These are phyloP conservation scores for Sylvilagus bachmani DNA, from an alignment of 2,113 vertebrate genomes.

Conservation along the genomic window DNA sequence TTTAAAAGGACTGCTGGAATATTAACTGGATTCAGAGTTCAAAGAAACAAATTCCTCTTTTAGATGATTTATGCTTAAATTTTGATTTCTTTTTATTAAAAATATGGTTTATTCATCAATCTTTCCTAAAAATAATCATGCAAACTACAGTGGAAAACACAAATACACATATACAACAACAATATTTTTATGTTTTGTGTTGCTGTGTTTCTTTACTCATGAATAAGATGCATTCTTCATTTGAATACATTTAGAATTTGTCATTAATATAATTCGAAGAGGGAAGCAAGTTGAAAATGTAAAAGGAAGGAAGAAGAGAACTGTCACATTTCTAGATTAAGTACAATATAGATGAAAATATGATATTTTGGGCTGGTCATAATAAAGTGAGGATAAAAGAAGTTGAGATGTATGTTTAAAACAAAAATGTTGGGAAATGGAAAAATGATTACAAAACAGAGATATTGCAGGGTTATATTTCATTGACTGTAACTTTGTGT, in stretches of 20 bases:
- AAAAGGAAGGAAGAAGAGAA: background rate
- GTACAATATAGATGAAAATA: slow-evolving; percentile 20
- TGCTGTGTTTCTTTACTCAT: background rate
- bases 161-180: background rate
- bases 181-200: background rate
- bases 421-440: background rate
- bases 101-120: background rate
- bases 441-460: slow-evolving; percentile 51
- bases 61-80: background rate
- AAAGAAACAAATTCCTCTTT: background rate
- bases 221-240: background rate
- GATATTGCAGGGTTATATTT: background rate
- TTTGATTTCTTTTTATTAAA: background rate
- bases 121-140: background rate
- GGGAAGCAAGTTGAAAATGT: background rate
- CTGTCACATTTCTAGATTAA: background rate
- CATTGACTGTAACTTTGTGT: background rate
- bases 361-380: background rate
- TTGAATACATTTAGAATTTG: background rate
- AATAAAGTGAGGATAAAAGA: slow-evolving; percentile 29
- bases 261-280: background rate
- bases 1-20: background rate
- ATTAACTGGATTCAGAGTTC: slow-evolving; percentile 13
- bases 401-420: slow-evolving; percentile 11
- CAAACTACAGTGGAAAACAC: background rate